Percentiles rank a stretch among this genome's conserved stretches.
Conservation (phyloP, 2,888 invertebrate genomes). For the Lycocerus yunnanus region DNA sequence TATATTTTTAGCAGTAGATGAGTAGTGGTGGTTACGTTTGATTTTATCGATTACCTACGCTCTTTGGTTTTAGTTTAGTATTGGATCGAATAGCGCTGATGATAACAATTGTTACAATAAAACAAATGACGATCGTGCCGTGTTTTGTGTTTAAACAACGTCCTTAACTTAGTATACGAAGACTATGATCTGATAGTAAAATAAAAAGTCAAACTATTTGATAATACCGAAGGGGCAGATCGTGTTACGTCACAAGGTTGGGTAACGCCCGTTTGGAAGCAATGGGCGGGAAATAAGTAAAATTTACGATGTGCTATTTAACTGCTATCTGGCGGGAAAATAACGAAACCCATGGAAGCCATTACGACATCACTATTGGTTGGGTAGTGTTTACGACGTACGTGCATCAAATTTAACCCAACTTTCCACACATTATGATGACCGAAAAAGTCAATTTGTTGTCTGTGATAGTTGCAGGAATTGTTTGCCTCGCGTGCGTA, state of each 20-base stretch:
- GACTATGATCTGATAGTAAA: constrained; percentile 19
- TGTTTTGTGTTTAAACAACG: background rate
- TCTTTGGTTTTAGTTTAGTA: background rate
- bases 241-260: constrained; percentile 55
- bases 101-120: background rate
- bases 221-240: constrained; percentile 43
- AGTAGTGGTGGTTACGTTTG: background rate
- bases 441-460: constrained; percentile 19
- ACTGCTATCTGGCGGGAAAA: constrained; percentile 62
- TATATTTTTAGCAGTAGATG: no score
- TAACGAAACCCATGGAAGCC: constrained; percentile 61
- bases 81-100: background rate
- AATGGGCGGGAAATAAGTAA: constrained; percentile 64
- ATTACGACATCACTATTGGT: constrained; percentile 65
- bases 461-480: constrained; percentile 57
- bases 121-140: background rate
- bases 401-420: constrained; percentile 33
- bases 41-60: background rate
- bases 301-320: constrained; percentile 60
- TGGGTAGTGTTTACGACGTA: constrained; percentile 44
- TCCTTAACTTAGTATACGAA: background rate
- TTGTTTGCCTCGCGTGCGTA: background rate
- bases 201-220: constrained; percentile 21
- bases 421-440: constrained; percentile 15
- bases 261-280: constrained; percentile 61